Conservation (phyloP, 2,888 invertebrate genomes). For the Balanococcus diminutus region DNA sequence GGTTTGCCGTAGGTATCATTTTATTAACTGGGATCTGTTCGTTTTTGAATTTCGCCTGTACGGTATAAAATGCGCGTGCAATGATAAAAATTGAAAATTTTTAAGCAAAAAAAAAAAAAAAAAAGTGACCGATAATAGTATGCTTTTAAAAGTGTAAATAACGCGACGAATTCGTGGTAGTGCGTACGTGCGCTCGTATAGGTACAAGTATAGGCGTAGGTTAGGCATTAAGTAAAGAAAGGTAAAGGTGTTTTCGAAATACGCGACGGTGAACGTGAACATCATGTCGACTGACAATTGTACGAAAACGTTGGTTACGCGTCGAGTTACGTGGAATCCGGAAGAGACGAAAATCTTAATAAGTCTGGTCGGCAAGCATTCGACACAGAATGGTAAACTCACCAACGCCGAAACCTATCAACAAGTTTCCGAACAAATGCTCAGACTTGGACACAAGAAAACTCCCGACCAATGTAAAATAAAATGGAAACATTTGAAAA, state of each 20-base stretch:
- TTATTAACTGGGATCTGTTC: no score
- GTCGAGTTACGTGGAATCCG: conserved; percentile 48
- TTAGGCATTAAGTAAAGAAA: no score
- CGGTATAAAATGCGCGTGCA: neutral
- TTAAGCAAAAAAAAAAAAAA: neutral
- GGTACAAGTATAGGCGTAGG: neutral
- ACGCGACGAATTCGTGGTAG: neutral
- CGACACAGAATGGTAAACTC: neutral
- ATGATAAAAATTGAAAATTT: neutral
- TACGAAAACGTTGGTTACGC: neutral
- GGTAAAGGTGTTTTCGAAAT: neutral
- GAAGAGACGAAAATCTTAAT: conserved; percentile 49
- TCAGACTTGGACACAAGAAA: conserved; percentile 42
- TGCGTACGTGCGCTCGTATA: neutral
- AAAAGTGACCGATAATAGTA: neutral
- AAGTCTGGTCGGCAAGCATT: conserved; percentile 42
- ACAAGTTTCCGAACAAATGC: conserved; percentile 49
- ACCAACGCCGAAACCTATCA: conserved; percentile 49
- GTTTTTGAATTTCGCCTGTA: neutral
- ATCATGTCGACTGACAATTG: neutral
- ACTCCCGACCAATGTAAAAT: conserved; percentile 51
- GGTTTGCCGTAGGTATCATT: neutral
- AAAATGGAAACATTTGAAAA: conserved; percentile 54
- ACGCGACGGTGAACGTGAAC: neutral
- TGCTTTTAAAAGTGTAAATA: neutral